Conservation (phyloP, 2,888 invertebrate species). For the Oxyscelio sp. region DNA sequence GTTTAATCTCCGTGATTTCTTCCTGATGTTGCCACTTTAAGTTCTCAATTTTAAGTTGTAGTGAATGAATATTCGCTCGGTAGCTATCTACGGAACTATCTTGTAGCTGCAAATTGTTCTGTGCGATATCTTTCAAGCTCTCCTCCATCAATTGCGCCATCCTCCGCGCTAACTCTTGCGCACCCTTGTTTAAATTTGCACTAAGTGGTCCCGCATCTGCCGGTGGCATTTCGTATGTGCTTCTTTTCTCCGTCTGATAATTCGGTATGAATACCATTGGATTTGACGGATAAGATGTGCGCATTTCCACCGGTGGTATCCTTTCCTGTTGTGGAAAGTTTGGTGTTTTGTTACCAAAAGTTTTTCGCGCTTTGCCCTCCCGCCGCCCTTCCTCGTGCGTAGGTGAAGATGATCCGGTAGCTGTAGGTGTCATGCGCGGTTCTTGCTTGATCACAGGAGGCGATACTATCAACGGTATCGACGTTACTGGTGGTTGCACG, state of each 20-base stretch:
- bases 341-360: too few relatives aligned
- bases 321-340: too few relatives aligned
- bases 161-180: slow-evolving; percentile 83
- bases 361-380: too few relatives aligned
- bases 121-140: slow-evolving; percentile 79
- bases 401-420: slow-evolving; percentile 22
- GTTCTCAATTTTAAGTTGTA: slow-evolving; percentile 92
- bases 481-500: too few relatives aligned
- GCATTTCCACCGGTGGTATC: too few relatives aligned
- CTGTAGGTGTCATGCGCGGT: slow-evolving; percentile 64
- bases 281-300: too few relatives aligned
- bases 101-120: slow-evolving; percentile 60
- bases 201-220: too few relatives aligned
- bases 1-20: slow-evolving; percentile 93
- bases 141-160: slow-evolving; percentile 86
- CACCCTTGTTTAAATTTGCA: slow-evolving; percentile 83
- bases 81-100: slow-evolving; percentile 82
- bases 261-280: too few relatives aligned
- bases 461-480: neutral
- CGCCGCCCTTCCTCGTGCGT: slow-evolving; percentile 36
- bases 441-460: slow-evolving; percentile 77
- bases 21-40: slow-evolving; percentile 92
- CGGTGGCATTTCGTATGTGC: too few relatives aligned
- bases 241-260: too few relatives aligned
- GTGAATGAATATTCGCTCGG: slow-evolving; percentile 90